phyloP scores from a whole-genome alignment of 2,113 vertebrate species.

The Pterocles burchelli region DNA sequence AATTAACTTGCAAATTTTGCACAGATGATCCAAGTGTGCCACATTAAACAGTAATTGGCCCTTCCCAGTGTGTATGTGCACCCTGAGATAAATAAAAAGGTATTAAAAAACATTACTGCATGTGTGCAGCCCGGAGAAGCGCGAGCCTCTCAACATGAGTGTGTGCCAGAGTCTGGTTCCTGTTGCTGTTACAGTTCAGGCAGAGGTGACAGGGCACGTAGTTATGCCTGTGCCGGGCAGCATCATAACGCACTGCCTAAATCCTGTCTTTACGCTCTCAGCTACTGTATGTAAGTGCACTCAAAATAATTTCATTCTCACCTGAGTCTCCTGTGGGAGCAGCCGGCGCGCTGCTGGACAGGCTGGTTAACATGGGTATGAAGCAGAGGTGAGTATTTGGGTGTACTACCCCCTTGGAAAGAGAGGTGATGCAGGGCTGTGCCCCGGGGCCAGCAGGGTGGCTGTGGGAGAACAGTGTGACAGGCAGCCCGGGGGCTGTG shows the following conservation, averaged over 20 bases:
- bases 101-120: not conserved
- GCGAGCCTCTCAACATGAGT: too few relatives aligned
- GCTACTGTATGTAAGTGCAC: not conserved
- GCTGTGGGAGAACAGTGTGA: not conserved
- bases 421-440: too few relatives aligned
- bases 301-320: not conserved
- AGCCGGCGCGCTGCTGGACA: not conserved
- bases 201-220: not conserved
- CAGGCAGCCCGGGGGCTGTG: accelerated
- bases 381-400: not conserved
- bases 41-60: not conserved
- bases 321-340: not conserved
- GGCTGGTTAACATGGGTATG: not conserved
- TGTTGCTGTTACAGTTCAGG: not conserved
- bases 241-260: too few relatives aligned
- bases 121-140: accelerated
- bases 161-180: not conserved
- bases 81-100: not conserved
- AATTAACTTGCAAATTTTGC: not conserved
- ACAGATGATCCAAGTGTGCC: not conserved
- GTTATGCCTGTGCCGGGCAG: not conserved
- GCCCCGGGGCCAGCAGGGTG: not conserved
- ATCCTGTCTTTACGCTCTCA: not conserved
- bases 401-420: not conserved
- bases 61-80: not conserved